These are phyloP conservation scores for Hesperia comma DNA, from an alignment of 2,888 invertebrate genomes.

Conservation along the genomic window DNA sequence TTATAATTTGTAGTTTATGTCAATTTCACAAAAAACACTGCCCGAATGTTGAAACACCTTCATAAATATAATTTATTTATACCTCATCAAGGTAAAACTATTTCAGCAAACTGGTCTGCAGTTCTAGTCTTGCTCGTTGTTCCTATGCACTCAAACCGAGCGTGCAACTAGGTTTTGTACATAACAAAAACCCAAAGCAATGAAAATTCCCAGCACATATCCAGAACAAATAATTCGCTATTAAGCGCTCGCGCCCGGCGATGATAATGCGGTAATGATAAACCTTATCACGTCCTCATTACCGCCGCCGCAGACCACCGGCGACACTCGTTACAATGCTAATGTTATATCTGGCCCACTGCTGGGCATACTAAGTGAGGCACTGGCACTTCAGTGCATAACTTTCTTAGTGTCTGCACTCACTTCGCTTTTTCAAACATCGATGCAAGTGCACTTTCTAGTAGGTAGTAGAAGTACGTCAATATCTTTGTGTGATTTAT, in stretches of 20 bases:
- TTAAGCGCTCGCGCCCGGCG: slow-evolving; percentile 42
- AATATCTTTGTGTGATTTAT: no score
- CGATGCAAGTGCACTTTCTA: no score
- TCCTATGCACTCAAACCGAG: no score
- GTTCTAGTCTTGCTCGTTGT: no score
- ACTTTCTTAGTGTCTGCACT: not conserved
- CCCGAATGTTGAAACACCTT: no score
- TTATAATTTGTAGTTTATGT: no score
- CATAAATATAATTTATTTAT: no score
- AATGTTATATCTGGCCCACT: slow-evolving; percentile 26
- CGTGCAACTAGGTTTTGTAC: no score
- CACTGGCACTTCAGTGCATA: not conserved
- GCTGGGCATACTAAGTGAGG: slow-evolving; percentile 3
- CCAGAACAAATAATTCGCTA: slow-evolving; percentile 46
- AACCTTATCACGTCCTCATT: slow-evolving; percentile 50
- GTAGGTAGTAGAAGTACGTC: no score
- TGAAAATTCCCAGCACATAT: slow-evolving; percentile 33
- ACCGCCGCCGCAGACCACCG: slow-evolving; percentile 47
- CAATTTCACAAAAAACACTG: no score
- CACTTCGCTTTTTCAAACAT: not conserved
- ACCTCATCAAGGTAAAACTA: no score
- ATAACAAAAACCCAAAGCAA: not conserved
- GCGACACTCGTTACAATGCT: slow-evolving; percentile 34
- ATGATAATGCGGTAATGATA: slow-evolving; percentile 46
- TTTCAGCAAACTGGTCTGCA: no score